Evolutionary conservation across 37 sponge, comb jelly and placozoan genomes (phyloP).

Genomic region (Theonella swinhoei): DNA sequence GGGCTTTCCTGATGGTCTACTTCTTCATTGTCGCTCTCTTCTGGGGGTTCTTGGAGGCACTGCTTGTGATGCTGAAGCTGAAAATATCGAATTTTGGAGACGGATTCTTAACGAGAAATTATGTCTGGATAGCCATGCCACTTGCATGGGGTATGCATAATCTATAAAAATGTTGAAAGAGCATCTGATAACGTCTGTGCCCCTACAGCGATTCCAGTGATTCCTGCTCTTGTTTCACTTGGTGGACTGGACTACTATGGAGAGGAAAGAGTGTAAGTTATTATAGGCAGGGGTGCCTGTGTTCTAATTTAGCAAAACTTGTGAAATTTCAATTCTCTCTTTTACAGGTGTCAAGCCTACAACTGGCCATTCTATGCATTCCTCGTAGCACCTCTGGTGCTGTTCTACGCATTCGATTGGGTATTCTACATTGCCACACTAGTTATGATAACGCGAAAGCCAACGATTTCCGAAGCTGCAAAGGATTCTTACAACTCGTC

Average conservation of each 20-base stretch:
- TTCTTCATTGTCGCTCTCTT: constrained; percentile 23
- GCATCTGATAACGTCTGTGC: too few species aligned
- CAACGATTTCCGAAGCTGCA: neutral
- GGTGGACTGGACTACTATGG: neutral
- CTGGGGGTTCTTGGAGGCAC: constrained; percentile 47
- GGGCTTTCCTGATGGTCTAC: constrained; percentile 54
- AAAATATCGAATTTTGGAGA: neutral
- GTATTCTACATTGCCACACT: constrained; percentile 40
- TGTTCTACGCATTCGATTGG: constrained; percentile 67
- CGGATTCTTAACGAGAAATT: neutral
- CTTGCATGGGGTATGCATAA: constrained; percentile 16
- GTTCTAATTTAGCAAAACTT: too few species aligned
- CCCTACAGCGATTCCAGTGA: neutral
- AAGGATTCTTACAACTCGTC: neutral
- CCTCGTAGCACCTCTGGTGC: constrained; percentile 46
- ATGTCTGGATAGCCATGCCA: neutral
- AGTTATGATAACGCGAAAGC: neutral
- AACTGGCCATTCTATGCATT: constrained; percentile 59
- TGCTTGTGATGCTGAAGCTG: constrained; percentile 30
- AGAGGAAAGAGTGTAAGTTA: neutral
- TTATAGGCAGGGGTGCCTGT: too few species aligned
- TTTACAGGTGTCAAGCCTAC: constrained; percentile 50
- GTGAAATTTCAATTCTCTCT: neutral
- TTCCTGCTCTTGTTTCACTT: neutral
- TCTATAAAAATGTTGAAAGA: neutral